Conservation (phyloP, 2,888 invertebrate species). For the Euplexia lucipara region DNA sequence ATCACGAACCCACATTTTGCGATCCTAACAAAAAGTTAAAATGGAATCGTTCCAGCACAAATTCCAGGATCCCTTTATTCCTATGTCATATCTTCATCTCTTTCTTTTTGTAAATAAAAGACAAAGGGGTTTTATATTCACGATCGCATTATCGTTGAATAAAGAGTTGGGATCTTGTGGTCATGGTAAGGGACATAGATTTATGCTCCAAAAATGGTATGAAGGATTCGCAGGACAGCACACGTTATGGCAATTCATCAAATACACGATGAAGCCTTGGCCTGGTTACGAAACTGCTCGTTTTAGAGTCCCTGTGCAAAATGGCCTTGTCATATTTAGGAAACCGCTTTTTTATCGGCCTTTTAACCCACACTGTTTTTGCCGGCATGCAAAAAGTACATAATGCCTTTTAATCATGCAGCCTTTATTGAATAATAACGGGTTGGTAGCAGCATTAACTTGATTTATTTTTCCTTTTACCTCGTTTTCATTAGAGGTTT, state of each 20-base stretch:
- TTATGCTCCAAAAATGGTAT: conserved; percentile 46
- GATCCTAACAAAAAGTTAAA: conserved; percentile 49
- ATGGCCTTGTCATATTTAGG: conserved; percentile 55
- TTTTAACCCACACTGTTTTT: conserved; percentile 46
- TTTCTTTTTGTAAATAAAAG: conserved; percentile 74
- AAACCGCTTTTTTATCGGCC: conserved; percentile 45
- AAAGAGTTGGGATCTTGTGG: conserved; percentile 56
- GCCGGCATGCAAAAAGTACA: conserved; percentile 36
- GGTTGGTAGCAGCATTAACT: neutral
- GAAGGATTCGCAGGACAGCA: conserved; percentile 39
- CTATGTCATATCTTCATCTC: conserved; percentile 74
- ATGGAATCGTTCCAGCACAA: conserved; percentile 66
- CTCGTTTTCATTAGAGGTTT: conserved; percentile 20
- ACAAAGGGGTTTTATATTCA: conserved; percentile 70
- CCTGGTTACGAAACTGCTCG: conserved; percentile 30
- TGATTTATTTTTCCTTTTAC: conserved; percentile 15
- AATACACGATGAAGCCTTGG: conserved; percentile 42
- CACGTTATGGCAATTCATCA: conserved; percentile 44
- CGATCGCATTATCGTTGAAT: conserved; percentile 62
- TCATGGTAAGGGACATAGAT: conserved; percentile 28
- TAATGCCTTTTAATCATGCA: conserved; percentile 46
- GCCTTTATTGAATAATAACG: conserved; percentile 47
- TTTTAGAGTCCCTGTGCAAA: conserved; percentile 42
- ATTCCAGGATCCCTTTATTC: conserved; percentile 70
- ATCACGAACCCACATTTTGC: conserved; percentile 48